These are phyloP conservation scores for Macrotis lagotis DNA, from an alignment of 2,113 vertebrate species.

Conservation along the genomic window DNA sequence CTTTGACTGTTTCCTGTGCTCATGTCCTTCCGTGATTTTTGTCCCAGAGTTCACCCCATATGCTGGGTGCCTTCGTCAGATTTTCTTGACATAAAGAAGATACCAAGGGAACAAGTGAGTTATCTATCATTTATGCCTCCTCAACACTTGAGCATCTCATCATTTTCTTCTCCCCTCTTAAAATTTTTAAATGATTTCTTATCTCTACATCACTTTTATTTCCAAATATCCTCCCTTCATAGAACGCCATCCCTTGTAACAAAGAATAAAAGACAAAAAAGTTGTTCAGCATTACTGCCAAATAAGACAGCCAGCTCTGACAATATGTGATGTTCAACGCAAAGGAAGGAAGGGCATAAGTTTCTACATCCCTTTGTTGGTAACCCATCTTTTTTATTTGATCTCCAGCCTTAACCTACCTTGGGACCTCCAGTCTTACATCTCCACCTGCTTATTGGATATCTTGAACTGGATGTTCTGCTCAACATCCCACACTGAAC, in stretches of 20 bases:
- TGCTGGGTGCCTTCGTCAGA: too few species aligned
- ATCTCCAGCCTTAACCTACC: neutral
- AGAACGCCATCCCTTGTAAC: neutral
- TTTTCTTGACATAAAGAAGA: neutral
- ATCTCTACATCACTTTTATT: neutral
- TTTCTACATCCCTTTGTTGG: neutral
- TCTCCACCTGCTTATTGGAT: neutral
- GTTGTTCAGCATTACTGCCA: neutral
- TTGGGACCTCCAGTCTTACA: neutral
- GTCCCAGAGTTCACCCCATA: too few species aligned
- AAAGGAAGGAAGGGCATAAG: neutral
- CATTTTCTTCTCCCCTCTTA: neutral
- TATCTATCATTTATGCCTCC: neutral
- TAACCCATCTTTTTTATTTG: neutral
- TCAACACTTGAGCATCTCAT: neutral
- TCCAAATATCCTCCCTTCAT: neutral
- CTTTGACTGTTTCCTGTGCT: too few species aligned
- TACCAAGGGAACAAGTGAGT: neutral
- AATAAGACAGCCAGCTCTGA: neutral
- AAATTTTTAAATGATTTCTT: neutral
- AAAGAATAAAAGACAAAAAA: neutral
- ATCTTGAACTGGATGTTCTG: neutral
- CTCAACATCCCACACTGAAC: neutral
- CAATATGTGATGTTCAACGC: too few species aligned
- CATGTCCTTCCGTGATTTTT: too few species aligned